Evolutionary conservation across 2,888 invertebrate species (phyloP).

Genomic region (Oscheius sp.): DNA sequence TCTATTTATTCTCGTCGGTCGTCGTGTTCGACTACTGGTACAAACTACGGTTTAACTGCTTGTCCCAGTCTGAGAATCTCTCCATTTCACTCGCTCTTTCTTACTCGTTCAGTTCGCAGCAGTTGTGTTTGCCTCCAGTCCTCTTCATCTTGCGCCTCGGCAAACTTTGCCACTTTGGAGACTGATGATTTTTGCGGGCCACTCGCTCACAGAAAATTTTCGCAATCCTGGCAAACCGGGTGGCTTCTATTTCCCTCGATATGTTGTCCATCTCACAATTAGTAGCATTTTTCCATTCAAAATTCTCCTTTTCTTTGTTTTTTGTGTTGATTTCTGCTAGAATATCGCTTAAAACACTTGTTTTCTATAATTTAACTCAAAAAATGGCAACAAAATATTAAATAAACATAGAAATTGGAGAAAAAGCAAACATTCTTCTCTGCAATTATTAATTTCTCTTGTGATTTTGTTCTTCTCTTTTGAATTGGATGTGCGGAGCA

Average conservation of each 20-base stretch:
- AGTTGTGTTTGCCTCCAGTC: conserved; percentile 18
- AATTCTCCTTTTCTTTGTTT: background rate
- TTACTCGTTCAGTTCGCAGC: conserved; percentile 17
- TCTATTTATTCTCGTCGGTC: too few relatives aligned
- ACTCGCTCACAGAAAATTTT: background rate
- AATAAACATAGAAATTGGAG: too few relatives aligned
- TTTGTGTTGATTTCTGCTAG: too few relatives aligned
- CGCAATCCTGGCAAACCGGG: background rate
- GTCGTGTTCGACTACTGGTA: too few relatives aligned
- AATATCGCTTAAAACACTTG: too few relatives aligned
- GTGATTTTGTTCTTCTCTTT: too few relatives aligned
- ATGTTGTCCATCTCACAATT: background rate
- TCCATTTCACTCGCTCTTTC: background rate
- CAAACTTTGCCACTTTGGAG: conserved; percentile 28
- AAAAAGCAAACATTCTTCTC: too few relatives aligned
- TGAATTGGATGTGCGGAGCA: too few relatives aligned
- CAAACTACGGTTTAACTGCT: conserved; percentile 14
- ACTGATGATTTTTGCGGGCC: background rate
- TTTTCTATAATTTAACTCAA: too few relatives aligned
- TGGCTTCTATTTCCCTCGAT: background rate
- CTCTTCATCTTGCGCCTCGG: conserved; percentile 25
- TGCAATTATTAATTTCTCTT: too few relatives aligned
- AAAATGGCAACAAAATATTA: too few relatives aligned
- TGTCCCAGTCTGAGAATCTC: background rate
- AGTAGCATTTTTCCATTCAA: background rate